Evolutionary conservation across 1,140 invertebrate species (phyloP).

Genomic region (Pseudomyrmex dendroicus): DNA sequence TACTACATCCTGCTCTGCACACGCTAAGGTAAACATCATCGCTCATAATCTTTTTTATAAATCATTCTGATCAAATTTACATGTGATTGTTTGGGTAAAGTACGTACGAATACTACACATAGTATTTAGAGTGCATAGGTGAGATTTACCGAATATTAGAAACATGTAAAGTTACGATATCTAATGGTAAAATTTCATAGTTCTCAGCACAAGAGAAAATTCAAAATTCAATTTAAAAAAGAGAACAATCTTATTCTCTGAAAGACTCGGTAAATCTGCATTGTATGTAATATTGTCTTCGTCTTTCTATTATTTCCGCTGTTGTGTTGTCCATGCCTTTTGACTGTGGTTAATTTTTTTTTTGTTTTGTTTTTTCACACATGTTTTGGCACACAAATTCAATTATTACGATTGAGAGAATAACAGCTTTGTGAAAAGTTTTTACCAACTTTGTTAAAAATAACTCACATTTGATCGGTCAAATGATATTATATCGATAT

Average conservation of each 20-base stretch:
- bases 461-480: not conserved
- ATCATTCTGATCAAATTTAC: not conserved
- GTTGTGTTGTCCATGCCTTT: constrained; percentile 12
- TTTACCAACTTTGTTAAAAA: too few relatives aligned
- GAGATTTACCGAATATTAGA: constrained; percentile 27
- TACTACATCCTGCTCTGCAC: constrained; percentile 77
- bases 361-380: not conserved
- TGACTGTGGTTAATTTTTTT: constrained; percentile 5
- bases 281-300: constrained; percentile 9
- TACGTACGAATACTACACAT: not conserved
- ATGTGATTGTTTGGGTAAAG: constrained; percentile 4
- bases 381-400: not conserved
- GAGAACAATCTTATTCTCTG: too few relatives aligned
- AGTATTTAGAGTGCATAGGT: not conserved
- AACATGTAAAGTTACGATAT: not conserved
- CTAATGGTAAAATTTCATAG: not conserved
- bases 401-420: constrained; percentile 1
- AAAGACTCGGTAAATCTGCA: constrained; percentile 33
- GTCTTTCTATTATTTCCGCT: not conserved
- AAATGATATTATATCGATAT: constrained; percentile 6
- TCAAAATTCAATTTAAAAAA: not conserved
- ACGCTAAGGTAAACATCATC: constrained; percentile 80
- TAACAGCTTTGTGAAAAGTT: too few relatives aligned
- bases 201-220: not conserved
- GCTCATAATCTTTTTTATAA: constrained; percentile 73